These are phyloP conservation scores for Emys orbicularis DNA, from an alignment of 2,797 vertebrate species.

Conservation along the genomic window DNA sequence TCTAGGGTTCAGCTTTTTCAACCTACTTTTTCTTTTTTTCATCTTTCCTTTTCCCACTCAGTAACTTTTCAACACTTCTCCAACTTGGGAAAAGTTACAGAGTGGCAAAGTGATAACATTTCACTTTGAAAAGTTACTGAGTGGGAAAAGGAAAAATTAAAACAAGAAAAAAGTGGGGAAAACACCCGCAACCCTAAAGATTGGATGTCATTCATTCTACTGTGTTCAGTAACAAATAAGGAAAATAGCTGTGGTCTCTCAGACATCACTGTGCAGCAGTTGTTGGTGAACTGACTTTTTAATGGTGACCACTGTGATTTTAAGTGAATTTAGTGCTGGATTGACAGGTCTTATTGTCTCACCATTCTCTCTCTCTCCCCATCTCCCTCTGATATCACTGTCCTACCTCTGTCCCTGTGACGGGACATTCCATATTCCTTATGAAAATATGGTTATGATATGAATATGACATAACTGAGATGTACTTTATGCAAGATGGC, in stretches of 20 bases:
- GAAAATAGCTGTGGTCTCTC: background rate
- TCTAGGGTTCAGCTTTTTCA: background rate
- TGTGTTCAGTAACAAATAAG: background rate
- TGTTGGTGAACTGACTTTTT: background rate
- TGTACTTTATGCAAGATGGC: too few relatives aligned
- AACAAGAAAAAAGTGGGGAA: background rate
- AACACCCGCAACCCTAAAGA: background rate
- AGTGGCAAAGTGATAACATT: background rate
- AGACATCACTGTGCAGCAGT: background rate
- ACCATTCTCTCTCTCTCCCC: background rate
- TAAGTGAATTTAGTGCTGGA: background rate
- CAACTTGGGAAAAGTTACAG: background rate
- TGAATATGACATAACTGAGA: too few relatives aligned
- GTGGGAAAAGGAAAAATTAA: background rate
- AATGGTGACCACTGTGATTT: background rate
- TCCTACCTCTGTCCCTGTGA: background rate
- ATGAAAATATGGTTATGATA: too few relatives aligned
- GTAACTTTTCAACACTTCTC: background rate
- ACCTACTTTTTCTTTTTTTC: background rate
- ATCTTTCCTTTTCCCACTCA: background rate
- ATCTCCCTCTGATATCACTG: background rate
- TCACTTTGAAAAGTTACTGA: background rate
- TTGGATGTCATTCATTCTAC: background rate
- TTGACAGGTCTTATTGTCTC: background rate
- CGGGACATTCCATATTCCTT: too few relatives aligned